Conservation (phyloP, 2,113 vertebrate species). For the Apteryx mantelli region DNA sequence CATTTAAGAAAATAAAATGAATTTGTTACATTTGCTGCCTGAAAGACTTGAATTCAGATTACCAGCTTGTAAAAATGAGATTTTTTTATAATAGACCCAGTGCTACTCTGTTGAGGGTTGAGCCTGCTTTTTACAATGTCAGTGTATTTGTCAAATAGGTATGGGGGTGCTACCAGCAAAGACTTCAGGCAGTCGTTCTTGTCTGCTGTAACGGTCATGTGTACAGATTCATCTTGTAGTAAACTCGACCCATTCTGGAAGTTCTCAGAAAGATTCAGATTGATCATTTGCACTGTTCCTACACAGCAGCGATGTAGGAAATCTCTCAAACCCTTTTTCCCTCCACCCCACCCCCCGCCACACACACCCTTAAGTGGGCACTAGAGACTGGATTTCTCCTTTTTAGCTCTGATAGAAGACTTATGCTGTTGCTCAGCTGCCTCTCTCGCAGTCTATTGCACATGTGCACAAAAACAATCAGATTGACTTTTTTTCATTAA, state of each 20-base stretch:
- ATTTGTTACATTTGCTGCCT: not conserved
- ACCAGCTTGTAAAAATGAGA: not conserved
- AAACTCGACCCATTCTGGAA: not conserved
- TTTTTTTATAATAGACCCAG: not conserved
- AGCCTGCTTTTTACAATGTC: not conserved
- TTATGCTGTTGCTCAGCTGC: not conserved
- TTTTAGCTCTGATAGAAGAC: not conserved
- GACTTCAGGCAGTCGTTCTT: not conserved
- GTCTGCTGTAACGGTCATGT: not conserved
- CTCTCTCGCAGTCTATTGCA: not conserved
- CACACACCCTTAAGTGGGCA: not conserved
- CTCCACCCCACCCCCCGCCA: no score
- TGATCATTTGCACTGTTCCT: not conserved
- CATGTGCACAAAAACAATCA: not conserved
- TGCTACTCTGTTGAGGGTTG: fast-evolving
- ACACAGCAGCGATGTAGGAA: fast-evolving
- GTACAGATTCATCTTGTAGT: not conserved
- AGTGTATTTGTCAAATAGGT: not conserved
- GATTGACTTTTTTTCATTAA: no score
- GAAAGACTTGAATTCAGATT: not conserved
- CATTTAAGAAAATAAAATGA: not conserved
- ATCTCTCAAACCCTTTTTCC: not conserved
- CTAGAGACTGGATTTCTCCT: not conserved
- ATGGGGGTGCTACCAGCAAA: not conserved
- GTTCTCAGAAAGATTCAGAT: fast-evolving